Evolutionary conservation across 2,888 invertebrate species (phyloP).

Genomic region (Panopea generosa): DNA sequence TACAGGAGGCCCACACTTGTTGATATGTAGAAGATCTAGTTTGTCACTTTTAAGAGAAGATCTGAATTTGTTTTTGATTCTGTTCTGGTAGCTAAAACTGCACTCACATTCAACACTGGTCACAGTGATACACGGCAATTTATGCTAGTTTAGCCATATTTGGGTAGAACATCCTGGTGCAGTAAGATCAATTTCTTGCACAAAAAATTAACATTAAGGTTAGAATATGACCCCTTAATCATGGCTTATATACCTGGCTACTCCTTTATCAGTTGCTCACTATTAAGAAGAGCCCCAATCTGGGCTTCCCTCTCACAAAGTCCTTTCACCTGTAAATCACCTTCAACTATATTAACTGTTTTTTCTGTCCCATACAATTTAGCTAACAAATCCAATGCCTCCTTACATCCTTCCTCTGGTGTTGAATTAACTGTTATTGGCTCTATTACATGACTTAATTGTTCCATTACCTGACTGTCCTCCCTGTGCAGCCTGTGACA

Average conservation of each 20-base stretch:
- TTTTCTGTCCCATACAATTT: conserved; percentile 27
- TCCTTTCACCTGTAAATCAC: conserved; percentile 14
- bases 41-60: conserved; percentile 17
- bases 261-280: conserved; percentile 9
- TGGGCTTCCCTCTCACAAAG: background rate
- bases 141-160: conserved; percentile 14
- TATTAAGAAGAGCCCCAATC: conserved; percentile 15
- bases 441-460: conserved; percentile 27
- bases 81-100: conserved; percentile 35
- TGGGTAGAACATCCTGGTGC: conserved; percentile 9
- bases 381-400: conserved; percentile 6
- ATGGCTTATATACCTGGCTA: conserved; percentile 33
- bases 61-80: conserved; percentile 35
- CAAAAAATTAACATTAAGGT: background rate
- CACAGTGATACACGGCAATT: conserved; percentile 28
- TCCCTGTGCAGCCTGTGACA: conserved; percentile 24
- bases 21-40: conserved; percentile 9
- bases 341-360: conserved; percentile 20
- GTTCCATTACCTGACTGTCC: conserved; percentile 26
- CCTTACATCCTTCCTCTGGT: conserved; percentile 1
- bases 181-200: background rate
- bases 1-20: conserved; percentile 7
- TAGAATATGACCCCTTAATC: conserved; percentile 28
- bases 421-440: conserved; percentile 11
- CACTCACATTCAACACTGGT: conserved; percentile 47